Evolutionary conservation across 23 tunicate genomes (phyloP), one percentile per base, ranked within the genome.

Genomic region (Trididemnum miniatum): DNA sequence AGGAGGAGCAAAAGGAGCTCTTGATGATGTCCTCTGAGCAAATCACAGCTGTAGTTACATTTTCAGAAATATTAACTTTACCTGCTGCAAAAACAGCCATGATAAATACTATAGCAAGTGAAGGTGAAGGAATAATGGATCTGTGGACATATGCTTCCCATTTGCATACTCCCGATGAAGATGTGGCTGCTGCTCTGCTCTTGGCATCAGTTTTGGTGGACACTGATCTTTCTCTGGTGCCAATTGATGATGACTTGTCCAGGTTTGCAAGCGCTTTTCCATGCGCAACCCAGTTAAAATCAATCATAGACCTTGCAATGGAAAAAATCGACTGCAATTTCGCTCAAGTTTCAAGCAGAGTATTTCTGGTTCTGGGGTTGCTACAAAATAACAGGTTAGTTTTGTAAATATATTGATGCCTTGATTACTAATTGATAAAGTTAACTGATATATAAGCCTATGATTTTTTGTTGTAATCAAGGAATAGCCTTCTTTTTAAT

Each of bases 31-130:
- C 91, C 15, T 72, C 86, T 0, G 96, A 86, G 32, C 88, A 86
- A 49, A 62, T 82, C 71, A 83, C 83, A 31, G 65, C 83, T 3
- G 50, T 92, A 37, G 3, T 26, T 23, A 79, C 85, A 22, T 83
- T 92, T 35, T 50, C 92, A 0, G 91, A 92, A 63, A 87, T 92
- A 1, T 51, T 77, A 26, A 80, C 80, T 26, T 65, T 82, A 23
- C 92, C 89, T 22, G 81, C 97, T 51, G 91, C 92, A 20, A 83
- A 83, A 71, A 51, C 86, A 9, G 84, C 92, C 0, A 9, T 79
- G 51, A 57, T 92, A 26, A 25, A 37, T 27, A 31, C 34, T 0
- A 23, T 86, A 49, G n/a, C 76, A 18, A 62, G 38, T 30, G 84
- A 91, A 24, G 83, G 44, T 4, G 82, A 79, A 5, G 90, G 90